phyloP scores from a whole-genome alignment of 1,140 invertebrate species.

The Helicoverpa armigera region DNA sequence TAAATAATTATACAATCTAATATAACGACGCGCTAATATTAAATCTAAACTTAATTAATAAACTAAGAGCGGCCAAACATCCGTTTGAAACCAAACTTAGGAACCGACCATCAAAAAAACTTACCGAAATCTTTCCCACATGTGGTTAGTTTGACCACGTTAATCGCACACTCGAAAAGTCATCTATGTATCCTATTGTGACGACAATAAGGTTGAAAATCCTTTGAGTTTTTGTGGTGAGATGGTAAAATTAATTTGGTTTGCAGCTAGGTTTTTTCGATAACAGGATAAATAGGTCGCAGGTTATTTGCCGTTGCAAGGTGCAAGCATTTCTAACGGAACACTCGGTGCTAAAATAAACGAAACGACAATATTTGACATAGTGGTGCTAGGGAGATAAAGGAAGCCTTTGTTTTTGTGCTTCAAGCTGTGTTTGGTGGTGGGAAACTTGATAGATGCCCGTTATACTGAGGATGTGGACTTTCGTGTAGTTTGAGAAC shows the following conservation, averaged over 20 bases:
- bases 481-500: background rate
- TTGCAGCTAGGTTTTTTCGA: constrained; percentile 68
- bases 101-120: constrained; percentile 72
- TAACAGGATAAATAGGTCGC: constrained; percentile 80
- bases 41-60: constrained; percentile 79
- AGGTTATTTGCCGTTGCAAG: constrained; percentile 84
- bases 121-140: constrained; percentile 77
- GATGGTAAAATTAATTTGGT: constrained; percentile 38
- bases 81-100: constrained; percentile 70
- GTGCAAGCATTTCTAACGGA: constrained; percentile 79
- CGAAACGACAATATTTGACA: constrained; percentile 68
- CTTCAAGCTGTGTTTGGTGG: constrained; percentile 56
- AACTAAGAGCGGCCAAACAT: constrained; percentile 74
- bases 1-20: constrained; percentile 49
- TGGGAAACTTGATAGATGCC: constrained; percentile 30
- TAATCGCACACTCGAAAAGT: constrained; percentile 36
- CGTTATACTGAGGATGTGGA: constrained; percentile 4
- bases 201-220: constrained; percentile 53
- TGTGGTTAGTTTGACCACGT: constrained; percentile 69
- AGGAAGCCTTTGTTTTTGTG: constrained; percentile 67
- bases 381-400: constrained; percentile 67
- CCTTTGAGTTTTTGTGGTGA: constrained; percentile 4
- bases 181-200: constrained; percentile 6
- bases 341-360: constrained; percentile 76
- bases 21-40: constrained; percentile 65